phyloP scores from a whole-genome alignment of 2,797 vertebrate species.

The Periophthalmus magnuspinnatus region DNA sequence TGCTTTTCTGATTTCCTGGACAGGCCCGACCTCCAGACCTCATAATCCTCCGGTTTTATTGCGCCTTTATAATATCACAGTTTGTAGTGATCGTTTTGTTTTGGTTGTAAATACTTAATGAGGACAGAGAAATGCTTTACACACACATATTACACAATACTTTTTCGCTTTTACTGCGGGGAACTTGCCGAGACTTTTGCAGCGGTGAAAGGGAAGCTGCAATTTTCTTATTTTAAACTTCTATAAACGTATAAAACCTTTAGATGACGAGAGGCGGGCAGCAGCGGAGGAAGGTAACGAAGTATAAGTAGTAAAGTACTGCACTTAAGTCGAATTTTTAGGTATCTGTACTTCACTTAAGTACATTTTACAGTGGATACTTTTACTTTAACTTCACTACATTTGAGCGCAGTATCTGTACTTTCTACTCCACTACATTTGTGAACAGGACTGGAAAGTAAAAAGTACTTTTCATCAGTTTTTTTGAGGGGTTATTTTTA shows the following conservation, averaged over 20 bases:
- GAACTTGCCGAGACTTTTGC: slow-evolving; percentile 5
- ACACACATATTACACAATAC: not conserved
- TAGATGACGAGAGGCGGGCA: not conserved
- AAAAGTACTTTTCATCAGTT: too few species aligned
- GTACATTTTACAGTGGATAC: too few species aligned
- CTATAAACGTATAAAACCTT: not conserved
- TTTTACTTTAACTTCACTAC: too few species aligned
- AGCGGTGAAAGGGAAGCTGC: not conserved
- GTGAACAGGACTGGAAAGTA: too few species aligned
- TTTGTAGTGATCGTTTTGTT: slow-evolving; percentile 38
- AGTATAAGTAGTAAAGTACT: too few species aligned
- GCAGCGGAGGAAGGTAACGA: too few species aligned
- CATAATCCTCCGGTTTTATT: slow-evolving; percentile 41
- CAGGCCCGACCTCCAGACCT: slow-evolving; percentile 37
- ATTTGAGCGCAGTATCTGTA: too few species aligned
- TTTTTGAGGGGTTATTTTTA: too few species aligned
- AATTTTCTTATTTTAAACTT: not conserved
- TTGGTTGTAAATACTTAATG: slow-evolving; percentile 29
- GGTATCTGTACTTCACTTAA: too few species aligned
- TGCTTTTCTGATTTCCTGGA: slow-evolving; percentile 36
- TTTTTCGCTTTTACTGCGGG: not conserved
- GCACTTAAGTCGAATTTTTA: too few species aligned
- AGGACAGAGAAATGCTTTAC: slow-evolving; percentile 30
- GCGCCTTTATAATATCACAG: slow-evolving; percentile 49
- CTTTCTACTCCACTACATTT: too few species aligned